Conservation (phyloP, 2,797 vertebrate genomes). For the Cheirogaleus major region DNA sequence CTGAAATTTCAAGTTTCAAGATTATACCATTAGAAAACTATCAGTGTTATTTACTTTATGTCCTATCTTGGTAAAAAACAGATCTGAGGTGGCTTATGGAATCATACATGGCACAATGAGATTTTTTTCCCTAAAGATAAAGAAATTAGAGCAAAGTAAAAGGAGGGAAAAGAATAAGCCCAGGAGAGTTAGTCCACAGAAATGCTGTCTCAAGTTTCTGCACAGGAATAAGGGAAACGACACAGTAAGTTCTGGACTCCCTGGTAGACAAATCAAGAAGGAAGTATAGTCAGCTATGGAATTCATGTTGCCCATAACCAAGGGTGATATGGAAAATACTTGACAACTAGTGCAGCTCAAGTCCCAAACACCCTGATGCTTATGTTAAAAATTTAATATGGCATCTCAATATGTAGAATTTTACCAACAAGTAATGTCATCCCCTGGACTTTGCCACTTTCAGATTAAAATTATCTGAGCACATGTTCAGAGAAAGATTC, state of each 20-base stretch:
- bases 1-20: slow-evolving; percentile 19
- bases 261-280: not conserved
- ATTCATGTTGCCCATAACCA: not conserved
- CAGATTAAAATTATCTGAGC: not conserved
- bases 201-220: not conserved
- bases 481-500: not conserved
- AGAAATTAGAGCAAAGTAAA: slow-evolving; percentile 10
- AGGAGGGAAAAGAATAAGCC: not conserved
- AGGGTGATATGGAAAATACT: not conserved
- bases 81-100: not conserved
- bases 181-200: not conserved
- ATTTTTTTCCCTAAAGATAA: not conserved
- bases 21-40: slow-evolving; percentile 20
- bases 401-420: not conserved
- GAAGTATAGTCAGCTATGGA: not conserved
- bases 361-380: not conserved
- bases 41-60: not conserved
- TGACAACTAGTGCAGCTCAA: not conserved
- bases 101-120: not conserved
- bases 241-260: not conserved
- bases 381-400: not conserved
- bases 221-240: not conserved
- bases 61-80: not conserved
- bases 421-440: not conserved
- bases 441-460: not conserved